phyloP scores from a whole-genome alignment of 2,797 vertebrate genomes.

The Tangara arthus region DNA sequence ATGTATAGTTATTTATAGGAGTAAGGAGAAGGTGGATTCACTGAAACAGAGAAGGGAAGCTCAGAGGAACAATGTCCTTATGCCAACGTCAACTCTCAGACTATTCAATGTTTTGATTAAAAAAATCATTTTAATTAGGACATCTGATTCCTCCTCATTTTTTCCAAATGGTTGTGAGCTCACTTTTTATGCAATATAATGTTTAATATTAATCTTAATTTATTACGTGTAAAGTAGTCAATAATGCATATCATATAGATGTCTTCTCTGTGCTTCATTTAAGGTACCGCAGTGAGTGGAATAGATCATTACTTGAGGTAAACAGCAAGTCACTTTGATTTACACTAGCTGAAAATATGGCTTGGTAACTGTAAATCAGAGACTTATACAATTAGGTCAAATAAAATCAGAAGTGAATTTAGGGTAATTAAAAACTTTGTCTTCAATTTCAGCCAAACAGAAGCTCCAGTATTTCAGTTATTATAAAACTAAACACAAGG shows the following conservation, averaged over 20 bases:
- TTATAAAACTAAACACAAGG: not conserved
- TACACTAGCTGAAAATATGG: not conserved
- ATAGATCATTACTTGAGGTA: not conserved
- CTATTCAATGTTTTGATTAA: not conserved
- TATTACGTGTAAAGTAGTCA: not conserved
- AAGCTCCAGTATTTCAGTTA: not conserved
- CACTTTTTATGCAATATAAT: not conserved
- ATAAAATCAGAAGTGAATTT: not conserved
- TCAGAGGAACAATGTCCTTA: not conserved
- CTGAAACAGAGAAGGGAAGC: not conserved
- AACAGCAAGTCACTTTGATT: constrained; percentile 21
- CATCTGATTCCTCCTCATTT: not conserved
- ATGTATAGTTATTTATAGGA: not conserved
- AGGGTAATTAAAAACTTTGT: not conserved
- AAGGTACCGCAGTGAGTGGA: not conserved
- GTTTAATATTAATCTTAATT: constrained; percentile 10
- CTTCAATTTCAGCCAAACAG: not conserved
- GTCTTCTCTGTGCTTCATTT: not conserved
- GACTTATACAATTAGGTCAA: not conserved
- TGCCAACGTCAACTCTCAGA: not conserved
- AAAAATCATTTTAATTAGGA: not conserved
- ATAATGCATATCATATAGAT: not conserved
- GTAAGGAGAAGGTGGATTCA: not conserved
- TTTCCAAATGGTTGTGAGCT: not conserved
- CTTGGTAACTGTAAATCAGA: not conserved